Evolutionary conservation across 2,797 vertebrate species (phyloP).

Genomic region (Momotus momota): DNA sequence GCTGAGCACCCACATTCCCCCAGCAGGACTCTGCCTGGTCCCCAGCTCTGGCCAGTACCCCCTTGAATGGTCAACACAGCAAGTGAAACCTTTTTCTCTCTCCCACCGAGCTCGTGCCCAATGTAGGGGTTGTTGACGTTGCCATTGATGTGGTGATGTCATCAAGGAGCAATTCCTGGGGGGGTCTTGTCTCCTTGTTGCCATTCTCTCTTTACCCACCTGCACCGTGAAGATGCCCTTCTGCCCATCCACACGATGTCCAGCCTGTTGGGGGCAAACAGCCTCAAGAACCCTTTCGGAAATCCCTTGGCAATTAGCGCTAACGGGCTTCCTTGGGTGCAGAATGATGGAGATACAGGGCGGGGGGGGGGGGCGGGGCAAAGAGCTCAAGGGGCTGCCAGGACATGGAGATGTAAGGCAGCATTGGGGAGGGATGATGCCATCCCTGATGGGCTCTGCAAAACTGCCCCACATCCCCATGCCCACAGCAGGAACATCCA

Average conservation of each 20-base stretch:
- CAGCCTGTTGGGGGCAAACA: background rate
- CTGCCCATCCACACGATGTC: too few relatives aligned
- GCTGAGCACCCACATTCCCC: background rate
- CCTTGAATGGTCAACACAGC: rapidly evolving
- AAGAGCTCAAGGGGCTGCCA: background rate
- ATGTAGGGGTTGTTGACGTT: rapidly evolving
- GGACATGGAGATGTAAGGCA: background rate
- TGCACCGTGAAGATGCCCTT: rapidly evolving
- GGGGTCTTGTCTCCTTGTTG: background rate
- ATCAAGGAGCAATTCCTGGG: background rate
- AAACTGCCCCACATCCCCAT: background rate
- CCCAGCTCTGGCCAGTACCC: background rate
- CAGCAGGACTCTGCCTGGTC: background rate
- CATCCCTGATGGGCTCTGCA: background rate
- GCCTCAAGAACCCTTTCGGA: background rate
- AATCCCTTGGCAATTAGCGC: rapidly evolving
- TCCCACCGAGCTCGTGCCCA: background rate
- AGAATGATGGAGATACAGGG: too few relatives aligned
- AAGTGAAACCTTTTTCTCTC: rapidly evolving
- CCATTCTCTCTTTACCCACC: rapidly evolving
- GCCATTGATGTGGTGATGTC: rapidly evolving
- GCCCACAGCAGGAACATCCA: background rate
- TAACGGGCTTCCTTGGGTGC: rapidly evolving
- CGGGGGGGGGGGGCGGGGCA: too few relatives aligned
- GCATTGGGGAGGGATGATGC: rapidly evolving